Evolutionary conservation across 53 echinoderm and acorn worm genomes (phyloP), one percentile per base, ranked within the genome.

Genomic region (Holothuria leucospilota): DNA sequence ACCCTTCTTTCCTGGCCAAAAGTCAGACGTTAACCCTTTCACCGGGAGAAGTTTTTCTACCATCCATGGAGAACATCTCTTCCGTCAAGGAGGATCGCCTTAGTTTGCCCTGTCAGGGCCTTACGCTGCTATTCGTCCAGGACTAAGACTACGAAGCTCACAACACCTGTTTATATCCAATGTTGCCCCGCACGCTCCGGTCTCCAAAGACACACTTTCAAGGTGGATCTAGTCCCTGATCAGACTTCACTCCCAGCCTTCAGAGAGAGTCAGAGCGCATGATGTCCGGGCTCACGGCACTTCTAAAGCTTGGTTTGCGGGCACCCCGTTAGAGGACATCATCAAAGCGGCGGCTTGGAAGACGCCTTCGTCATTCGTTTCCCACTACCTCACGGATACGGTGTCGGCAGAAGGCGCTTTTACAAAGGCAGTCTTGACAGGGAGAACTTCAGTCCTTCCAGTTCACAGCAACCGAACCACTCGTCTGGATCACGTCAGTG

Each of bases 21-120:
- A 82, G 63, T 39, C 82, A 82, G 62, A 15, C 82, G 0, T 1
- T 34, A 8, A 39, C 28, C 34, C 63, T 82, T 24, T 29, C 63
- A 0, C 64, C 82, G 1, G 29, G 1, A 1, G 61, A 25, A 20
- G 38, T 82, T 7, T 62, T 62, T 18, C 39, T 82, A 30, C 82
- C 82, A 16, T 27, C 59, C 0, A 21, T 81, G 21, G 4, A 8
- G 5, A n/a, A 1, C 6, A 30, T 61, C 21, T 29, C 63, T 20
- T 29, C 29, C 6, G 20, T n/a, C 62, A 14, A 1, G 1, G 82
- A 60, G 4, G 82, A 82, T 4, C 14, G n/a, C 8, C 20, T n/a
- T 62, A 9, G 59, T 60, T 30, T 82, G 82, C 24, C 82, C 63
- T 4, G 82, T 82, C 16, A 15, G 63, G 18, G 82, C 64, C 21